A percentile compares a stretch with the other conserved stretches of the same genome.
Conservation (phyloP, 2,797 vertebrate genomes). For the Psittacula echo region DNA sequence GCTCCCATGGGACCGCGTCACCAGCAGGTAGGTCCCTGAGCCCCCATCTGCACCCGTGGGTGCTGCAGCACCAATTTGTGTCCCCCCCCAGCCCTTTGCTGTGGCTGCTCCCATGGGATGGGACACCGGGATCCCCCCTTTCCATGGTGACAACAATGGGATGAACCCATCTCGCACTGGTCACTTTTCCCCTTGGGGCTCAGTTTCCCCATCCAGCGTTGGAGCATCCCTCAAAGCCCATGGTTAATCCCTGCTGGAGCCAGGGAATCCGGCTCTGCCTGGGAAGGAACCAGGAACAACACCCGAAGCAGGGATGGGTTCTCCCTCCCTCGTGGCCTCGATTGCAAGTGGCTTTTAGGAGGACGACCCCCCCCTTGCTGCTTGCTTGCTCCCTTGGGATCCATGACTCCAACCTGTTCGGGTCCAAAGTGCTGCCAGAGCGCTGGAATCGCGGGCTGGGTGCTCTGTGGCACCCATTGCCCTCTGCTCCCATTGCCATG, state of each 20-base stretch:
- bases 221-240: neutral
- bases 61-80: neutral
- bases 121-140: neutral
- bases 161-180: neutral
- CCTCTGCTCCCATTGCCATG: neutral
- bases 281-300: neutral
- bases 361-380: neutral
- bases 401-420: accelerated
- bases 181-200: neutral
- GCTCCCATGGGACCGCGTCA: neutral
- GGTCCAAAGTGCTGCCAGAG: neutral
- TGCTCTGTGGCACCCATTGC: neutral
- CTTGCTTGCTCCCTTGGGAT: neutral
- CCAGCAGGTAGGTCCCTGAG: neutral
- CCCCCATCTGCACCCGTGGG: neutral
- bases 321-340: neutral
- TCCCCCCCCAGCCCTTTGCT: neutral
- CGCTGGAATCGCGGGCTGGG: neutral
- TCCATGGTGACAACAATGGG: neutral
- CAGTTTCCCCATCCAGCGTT: accelerated
- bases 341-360: neutral
- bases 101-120: accelerated
- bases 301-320: neutral
- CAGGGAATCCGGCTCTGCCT: neutral
- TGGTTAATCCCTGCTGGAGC: neutral